These are phyloP conservation scores for Agrotis ipsilon DNA, from an alignment of 2,888 invertebrate species.

Conservation along the genomic window DNA sequence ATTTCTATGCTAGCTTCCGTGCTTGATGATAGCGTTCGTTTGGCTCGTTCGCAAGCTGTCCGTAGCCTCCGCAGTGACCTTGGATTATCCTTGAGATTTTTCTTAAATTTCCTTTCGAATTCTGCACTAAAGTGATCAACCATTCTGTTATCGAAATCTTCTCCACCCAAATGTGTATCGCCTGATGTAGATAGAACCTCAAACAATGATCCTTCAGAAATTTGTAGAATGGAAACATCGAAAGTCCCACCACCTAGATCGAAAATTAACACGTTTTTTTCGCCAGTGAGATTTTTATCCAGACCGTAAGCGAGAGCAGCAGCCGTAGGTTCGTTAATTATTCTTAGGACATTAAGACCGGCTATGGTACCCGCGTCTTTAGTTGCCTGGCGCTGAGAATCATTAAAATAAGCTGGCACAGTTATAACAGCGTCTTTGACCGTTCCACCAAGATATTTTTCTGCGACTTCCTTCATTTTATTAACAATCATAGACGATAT, in stretches of 20 bases:
- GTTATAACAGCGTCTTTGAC: conserved; percentile 95
- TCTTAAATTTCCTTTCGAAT: conserved; percentile 94
- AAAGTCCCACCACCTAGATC: conserved; percentile 97
- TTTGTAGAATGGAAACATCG: conserved; percentile 97
- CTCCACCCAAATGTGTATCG: conserved; percentile 95
- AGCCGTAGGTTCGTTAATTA: conserved; percentile 97
- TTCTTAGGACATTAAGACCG: conserved; percentile 96
- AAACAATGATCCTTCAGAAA: conserved; percentile 96
- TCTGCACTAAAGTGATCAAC: conserved; percentile 95
- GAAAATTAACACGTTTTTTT: conserved; percentile 94
- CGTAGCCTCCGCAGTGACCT: conserved; percentile 95
- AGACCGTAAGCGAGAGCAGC: conserved; percentile 96
- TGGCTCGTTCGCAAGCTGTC: conserved; percentile 96
- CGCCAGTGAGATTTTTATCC: conserved; percentile 94
- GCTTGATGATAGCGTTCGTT: conserved; percentile 94
- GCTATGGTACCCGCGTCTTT: conserved; percentile 97
- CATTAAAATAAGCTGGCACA: conserved; percentile 96
- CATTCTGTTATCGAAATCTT: conserved; percentile 95
- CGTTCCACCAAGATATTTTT: conserved; percentile 94
- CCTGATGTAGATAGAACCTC: conserved; percentile 96
- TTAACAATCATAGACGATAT: conserved; percentile 96
- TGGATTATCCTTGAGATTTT: conserved; percentile 93
- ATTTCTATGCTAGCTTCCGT: conserved; percentile 96
- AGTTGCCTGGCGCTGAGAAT: conserved; percentile 96
- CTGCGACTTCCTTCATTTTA: conserved; percentile 96